These are phyloP conservation scores for Dicroscelio sp. DNA, from an alignment of 2,888 invertebrate species.

Conservation along the genomic window DNA sequence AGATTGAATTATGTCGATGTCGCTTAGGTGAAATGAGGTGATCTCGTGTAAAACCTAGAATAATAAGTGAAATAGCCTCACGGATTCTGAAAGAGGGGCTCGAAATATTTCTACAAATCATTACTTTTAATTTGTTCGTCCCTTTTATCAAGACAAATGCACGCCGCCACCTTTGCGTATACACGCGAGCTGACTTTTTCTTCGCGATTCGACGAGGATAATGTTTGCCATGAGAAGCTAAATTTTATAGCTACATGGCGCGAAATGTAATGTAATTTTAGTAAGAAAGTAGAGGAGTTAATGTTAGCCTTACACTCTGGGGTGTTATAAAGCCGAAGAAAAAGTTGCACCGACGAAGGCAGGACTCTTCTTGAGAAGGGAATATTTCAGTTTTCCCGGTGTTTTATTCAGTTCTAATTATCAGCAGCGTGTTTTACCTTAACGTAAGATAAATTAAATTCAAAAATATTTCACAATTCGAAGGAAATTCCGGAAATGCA, in stretches of 20 bases:
- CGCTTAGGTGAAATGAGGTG: no score
- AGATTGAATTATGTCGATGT: no score
- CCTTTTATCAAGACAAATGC: constrained; percentile 84
- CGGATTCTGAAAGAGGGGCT: no score
- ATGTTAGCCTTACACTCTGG: constrained; percentile 64
- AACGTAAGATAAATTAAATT: no score
- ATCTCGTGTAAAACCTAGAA: no score
- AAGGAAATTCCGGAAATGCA: no score
- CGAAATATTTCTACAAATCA: constrained; percentile 91
- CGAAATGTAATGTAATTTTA: constrained; percentile 72
- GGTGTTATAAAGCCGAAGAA: constrained; percentile 65
- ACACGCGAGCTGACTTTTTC: constrained; percentile 74
- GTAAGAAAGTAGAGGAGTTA: constrained; percentile 73
- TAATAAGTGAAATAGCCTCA: no score
- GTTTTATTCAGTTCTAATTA: background rate
- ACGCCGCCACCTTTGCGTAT: constrained; percentile 68
- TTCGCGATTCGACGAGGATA: constrained; percentile 74
- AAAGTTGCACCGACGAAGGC: constrained; percentile 63
- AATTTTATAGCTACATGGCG: constrained; percentile 74
- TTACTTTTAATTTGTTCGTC: constrained; percentile 91
- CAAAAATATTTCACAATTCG: no score
- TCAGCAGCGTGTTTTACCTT: no score
- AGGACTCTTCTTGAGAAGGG: constrained; percentile 23
- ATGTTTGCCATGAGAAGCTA: constrained; percentile 73
- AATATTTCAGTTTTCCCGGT: constrained; percentile 26